Evolutionary conservation across 2,797 vertebrate genomes (phyloP).

Genomic region (Anguilla anguilla): DNA sequence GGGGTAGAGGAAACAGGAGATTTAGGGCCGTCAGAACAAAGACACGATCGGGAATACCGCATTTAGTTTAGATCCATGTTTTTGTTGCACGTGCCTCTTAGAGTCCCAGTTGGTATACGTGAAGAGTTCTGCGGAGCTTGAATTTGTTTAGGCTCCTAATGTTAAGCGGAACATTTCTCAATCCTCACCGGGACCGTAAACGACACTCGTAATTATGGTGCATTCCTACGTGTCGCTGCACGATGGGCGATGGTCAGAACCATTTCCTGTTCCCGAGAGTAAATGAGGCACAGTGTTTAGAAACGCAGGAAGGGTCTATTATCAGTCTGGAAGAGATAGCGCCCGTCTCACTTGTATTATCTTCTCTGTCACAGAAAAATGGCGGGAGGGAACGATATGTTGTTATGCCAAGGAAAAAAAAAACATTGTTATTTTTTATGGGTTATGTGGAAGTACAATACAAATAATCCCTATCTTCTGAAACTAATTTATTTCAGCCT

Average conservation of each 20-base stretch:
- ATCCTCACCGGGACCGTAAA: conserved; percentile 56
- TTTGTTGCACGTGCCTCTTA: background rate
- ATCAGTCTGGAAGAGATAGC: conserved; percentile 27
- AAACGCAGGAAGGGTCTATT: conserved; percentile 3
- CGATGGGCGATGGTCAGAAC: conserved; percentile 38
- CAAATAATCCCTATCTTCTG: background rate
- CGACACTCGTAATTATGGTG: conserved; percentile 46
- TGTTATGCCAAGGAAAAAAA: background rate
- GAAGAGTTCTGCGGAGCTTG: conserved; percentile 36
- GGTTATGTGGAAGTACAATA: conserved; percentile 7
- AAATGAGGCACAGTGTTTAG: conserved; percentile 21
- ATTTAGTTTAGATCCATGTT: conserved; percentile 52
- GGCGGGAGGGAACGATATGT: background rate
- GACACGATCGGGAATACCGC: conserved; percentile 41
- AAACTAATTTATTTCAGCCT: conserved; percentile 8
- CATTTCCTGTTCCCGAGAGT: conserved; percentile 42
- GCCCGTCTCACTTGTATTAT: conserved; percentile 18
- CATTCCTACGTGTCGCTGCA: conserved; percentile 50
- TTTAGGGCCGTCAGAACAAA: conserved; percentile 54
- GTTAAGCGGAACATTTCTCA: conserved; percentile 38
- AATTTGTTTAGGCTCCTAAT: conserved; percentile 37
- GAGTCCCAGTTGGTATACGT: background rate
- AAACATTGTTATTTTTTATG: background rate
- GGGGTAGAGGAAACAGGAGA: conserved; percentile 44
- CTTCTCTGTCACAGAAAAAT: conserved; percentile 12